phyloP scores from a whole-genome alignment of 2,113 vertebrate genomes.

The Otus sunia region DNA sequence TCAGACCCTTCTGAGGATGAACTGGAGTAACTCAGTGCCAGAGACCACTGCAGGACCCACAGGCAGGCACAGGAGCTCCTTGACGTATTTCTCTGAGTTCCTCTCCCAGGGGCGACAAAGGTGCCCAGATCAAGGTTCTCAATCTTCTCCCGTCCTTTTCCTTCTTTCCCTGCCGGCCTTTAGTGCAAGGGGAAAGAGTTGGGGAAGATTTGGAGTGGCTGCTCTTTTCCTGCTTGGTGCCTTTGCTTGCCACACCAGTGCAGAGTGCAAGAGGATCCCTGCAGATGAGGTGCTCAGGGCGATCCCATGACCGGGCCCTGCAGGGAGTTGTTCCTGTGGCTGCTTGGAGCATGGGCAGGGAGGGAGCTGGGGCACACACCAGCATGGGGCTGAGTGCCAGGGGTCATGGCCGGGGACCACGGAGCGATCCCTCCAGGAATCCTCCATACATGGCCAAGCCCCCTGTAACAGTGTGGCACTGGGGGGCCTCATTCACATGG shows the following conservation, averaged over 20 bases:
- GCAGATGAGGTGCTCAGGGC: rapidly evolving
- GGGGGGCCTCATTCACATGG: background rate
- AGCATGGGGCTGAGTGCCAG: background rate
- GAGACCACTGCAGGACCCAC: background rate
- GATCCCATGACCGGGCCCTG: rapidly evolving
- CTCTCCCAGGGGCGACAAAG: background rate
- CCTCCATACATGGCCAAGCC: rapidly evolving
- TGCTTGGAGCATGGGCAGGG: rapidly evolving
- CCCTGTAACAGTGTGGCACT: background rate
- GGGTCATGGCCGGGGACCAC: rapidly evolving
- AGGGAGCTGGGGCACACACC: background rate
- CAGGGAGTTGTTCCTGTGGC: background rate
- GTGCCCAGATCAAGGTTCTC: background rate
- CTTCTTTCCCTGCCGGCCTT: background rate
- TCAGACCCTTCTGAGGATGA: rapidly evolving
- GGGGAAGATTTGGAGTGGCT: too few relatives aligned
- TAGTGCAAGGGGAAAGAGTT: background rate
- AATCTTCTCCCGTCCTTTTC: too few relatives aligned
- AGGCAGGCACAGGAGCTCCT: rapidly evolving
- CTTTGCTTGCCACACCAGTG: too few relatives aligned
- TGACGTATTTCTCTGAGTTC: rapidly evolving
- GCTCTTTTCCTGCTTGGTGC: rapidly evolving
- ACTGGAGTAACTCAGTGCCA: too few relatives aligned
- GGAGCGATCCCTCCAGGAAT: too few relatives aligned
- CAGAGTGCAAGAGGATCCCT: rapidly evolving